These are phyloP conservation scores for Metridium senile DNA, from an alignment of 92 coral and sea anemone genomes.

Conservation along the genomic window DNA sequence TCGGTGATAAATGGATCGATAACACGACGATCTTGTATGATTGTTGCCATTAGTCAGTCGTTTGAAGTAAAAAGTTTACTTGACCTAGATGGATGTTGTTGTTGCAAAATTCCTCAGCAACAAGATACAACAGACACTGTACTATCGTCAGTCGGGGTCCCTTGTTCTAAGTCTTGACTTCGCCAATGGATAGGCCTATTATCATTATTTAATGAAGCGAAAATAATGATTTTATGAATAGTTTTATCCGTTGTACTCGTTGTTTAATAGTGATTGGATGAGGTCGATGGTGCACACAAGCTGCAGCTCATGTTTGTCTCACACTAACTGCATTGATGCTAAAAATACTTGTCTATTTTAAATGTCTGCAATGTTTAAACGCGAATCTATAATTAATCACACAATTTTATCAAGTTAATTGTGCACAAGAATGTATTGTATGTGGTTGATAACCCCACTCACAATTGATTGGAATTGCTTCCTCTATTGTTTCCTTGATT, in stretches of 20 bases:
- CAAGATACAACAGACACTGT: slow-evolving; percentile 1
- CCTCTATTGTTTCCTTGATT: background rate
- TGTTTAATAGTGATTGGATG: too few species aligned
- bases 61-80: too few species aligned
- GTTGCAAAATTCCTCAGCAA: slow-evolving; percentile 16
- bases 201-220: slow-evolving; percentile 24
- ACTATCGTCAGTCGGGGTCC: slow-evolving; percentile 19
- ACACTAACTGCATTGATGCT: too few species aligned
- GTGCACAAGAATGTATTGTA: background rate
- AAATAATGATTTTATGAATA: background rate
- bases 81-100: too few species aligned
- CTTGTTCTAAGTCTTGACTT: slow-evolving; percentile 9
- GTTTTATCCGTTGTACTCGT: background rate
- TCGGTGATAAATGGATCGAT: too few species aligned
- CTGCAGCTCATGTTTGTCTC: too few species aligned
- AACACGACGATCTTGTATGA: too few species aligned
- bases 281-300: too few species aligned
- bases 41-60: too few species aligned
- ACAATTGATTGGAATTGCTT: background rate
- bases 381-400: slow-evolving; percentile 4
- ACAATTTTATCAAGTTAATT: background rate
- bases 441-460: too few species aligned
- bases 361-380: background rate
- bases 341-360: background rate
- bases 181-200: slow-evolving; percentile 2